Percentiles rank a stretch among this genome's conserved stretches.
These are phyloP conservation scores for Gonatopus flavifemur DNA, from an alignment of 1,140 invertebrate genomes.

Conservation along the genomic window DNA sequence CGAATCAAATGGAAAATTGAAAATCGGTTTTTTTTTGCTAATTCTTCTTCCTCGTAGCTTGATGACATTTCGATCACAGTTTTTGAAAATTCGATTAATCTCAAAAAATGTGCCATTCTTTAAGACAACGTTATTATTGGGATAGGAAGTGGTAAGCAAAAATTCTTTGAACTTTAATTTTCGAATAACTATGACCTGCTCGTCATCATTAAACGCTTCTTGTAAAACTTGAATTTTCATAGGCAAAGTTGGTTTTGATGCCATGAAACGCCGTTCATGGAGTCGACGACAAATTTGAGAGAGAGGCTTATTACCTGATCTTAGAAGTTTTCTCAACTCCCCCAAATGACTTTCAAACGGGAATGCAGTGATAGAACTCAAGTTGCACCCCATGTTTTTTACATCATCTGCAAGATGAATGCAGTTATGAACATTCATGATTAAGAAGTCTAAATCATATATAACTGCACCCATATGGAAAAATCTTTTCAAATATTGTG, in stretches of 20 bases:
- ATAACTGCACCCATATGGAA: background rate
- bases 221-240: background rate
- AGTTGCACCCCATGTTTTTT: constrained; percentile 1
- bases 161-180: background rate
- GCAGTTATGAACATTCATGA: constrained; percentile 17
- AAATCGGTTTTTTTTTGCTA: background rate
- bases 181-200: background rate
- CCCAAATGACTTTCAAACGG: constrained; percentile 17
- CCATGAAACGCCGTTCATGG: background rate
- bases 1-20: background rate
- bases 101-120: background rate
- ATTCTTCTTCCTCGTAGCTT: background rate
- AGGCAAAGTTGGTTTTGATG: background rate
- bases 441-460: constrained; percentile 4
- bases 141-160: background rate
- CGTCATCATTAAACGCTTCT: background rate
- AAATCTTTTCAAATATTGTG: constrained; percentile 7
- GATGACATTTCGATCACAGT: background rate
- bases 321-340: background rate
- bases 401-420: too few relatives aligned
- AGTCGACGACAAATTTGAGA: background rate
- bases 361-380: constrained; percentile 12
- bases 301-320: background rate
- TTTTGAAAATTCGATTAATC: background rate
- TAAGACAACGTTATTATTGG: background rate